These are phyloP conservation scores for Xanthostigma xanthostigma DNA, from an alignment of 2,888 invertebrate genomes.

Conservation along the genomic window DNA sequence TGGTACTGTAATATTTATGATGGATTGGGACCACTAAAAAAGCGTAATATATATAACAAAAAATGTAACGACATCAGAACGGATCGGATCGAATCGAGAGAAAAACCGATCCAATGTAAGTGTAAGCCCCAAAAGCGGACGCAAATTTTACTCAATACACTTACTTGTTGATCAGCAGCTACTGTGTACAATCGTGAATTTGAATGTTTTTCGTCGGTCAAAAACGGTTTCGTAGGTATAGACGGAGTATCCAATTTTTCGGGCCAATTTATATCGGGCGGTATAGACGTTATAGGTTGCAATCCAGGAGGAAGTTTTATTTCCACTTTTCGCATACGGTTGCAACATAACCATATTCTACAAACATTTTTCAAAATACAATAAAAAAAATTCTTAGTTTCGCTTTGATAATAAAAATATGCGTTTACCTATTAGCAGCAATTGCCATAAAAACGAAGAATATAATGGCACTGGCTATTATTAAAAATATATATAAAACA, in stretches of 20 bases:
- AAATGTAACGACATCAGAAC: too few relatives aligned
- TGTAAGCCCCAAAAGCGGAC: too few relatives aligned
- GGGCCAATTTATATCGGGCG: conserved; percentile 8
- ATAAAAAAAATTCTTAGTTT: too few relatives aligned
- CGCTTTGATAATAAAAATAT: too few relatives aligned
- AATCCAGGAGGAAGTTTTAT: conserved; percentile 52
- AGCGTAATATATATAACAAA: too few relatives aligned
- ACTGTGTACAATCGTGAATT: neutral
- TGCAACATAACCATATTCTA: conserved; percentile 43
- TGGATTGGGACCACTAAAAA: too few relatives aligned
- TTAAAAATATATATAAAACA: conserved; percentile 8
- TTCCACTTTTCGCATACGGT: conserved; percentile 50
- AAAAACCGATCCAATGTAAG: too few relatives aligned
- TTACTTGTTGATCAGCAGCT: conserved; percentile 13
- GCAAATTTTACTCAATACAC: neutral
- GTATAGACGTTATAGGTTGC: conserved; percentile 17
- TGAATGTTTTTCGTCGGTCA: too few relatives aligned
- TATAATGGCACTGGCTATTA: conserved; percentile 10
- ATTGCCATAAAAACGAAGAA: conserved; percentile 9
- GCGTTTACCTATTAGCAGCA: conserved; percentile 1
- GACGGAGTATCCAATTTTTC: conserved; percentile 1
- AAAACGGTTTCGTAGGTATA: conserved; percentile 10
- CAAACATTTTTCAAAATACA: conserved; percentile 13
- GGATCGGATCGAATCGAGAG: too few relatives aligned
- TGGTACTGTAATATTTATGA: too few relatives aligned